Percentiles rank a stretch among this genome's conserved stretches.
These are phyloP conservation scores for Smittia aterrima DNA, from an alignment of 2,888 invertebrate genomes.

Conservation along the genomic window DNA sequence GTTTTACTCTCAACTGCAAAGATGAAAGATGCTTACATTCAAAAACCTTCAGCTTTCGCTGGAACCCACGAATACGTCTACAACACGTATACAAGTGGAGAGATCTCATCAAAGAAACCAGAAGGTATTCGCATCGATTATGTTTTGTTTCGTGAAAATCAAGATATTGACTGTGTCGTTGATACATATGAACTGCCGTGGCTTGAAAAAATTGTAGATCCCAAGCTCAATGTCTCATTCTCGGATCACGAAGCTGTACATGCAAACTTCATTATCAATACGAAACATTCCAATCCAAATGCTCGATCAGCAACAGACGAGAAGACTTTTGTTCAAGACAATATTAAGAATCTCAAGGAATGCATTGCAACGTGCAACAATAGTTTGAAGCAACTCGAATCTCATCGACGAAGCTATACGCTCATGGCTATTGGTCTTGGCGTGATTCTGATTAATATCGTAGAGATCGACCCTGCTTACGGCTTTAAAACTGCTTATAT, in stretches of 20 bases:
- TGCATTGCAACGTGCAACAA: constrained; percentile 50
- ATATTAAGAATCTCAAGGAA: constrained; percentile 47
- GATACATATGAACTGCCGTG: constrained; percentile 67
- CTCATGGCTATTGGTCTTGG: constrained; percentile 48
- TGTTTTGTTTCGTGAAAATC: constrained; percentile 66
- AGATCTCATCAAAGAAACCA: constrained; percentile 57
- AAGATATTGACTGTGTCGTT: constrained; percentile 46
- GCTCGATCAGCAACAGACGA: constrained; percentile 42
- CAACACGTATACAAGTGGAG: constrained; percentile 76
- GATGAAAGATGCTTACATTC: constrained; percentile 56
- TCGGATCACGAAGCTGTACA: constrained; percentile 89
- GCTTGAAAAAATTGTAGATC: constrained; percentile 70
- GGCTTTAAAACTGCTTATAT: constrained; percentile 55
- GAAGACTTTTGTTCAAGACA: neutral
- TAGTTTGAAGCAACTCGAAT: constrained; percentile 49
- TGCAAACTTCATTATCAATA: constrained; percentile 54
- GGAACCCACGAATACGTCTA: constrained; percentile 77
- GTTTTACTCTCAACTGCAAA: constrained; percentile 60
- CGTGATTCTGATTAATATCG: constrained; percentile 48
- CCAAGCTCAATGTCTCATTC: constrained; percentile 70
- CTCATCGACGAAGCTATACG: constrained; percentile 51
- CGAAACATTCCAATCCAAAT: neutral
- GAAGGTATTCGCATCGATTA: constrained; percentile 91
- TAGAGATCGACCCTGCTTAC: constrained; percentile 49
- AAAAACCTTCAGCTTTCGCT: constrained; percentile 47